Evolutionary conservation across 2,113 vertebrate species (phyloP).

Genomic region (Ellobius talpinus): DNA sequence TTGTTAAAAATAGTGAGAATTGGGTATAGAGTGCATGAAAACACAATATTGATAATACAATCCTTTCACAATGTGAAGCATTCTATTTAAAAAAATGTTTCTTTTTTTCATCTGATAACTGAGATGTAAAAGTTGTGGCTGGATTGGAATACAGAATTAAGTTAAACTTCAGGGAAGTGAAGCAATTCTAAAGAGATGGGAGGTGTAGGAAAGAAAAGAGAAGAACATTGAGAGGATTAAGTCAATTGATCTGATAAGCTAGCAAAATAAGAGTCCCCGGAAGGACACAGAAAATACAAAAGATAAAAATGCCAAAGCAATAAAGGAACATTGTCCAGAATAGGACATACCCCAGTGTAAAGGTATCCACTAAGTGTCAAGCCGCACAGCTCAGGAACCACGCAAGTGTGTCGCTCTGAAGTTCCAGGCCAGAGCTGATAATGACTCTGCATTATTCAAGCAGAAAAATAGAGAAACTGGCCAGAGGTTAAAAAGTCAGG

Average conservation of each 20-base stretch:
- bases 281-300: not conserved
- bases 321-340: not conserved
- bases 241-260: slow-evolving; percentile 13
- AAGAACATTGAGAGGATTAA: not conserved
- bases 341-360: not conserved
- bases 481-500: not conserved
- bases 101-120: not conserved
- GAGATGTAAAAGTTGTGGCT: slow-evolving; percentile 10
- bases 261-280: not conserved
- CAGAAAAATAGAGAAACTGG: not conserved
- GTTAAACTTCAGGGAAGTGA: slow-evolving; percentile 40
- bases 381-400: not conserved
- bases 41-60: not conserved
- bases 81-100: slow-evolving; percentile 6
- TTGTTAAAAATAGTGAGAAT: not conserved
- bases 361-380: not conserved
- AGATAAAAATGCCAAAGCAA: slow-evolving; percentile 25
- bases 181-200: slow-evolving; percentile 4
- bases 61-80: not conserved
- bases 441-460: not conserved
- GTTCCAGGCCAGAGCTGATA: not conserved
- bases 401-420: not conserved
- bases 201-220: not conserved
- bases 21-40: not conserved
- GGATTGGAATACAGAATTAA: not conserved